These are phyloP conservation scores for Poecilia picta DNA, from an alignment of 2,797 vertebrate genomes.

Conservation along the genomic window DNA sequence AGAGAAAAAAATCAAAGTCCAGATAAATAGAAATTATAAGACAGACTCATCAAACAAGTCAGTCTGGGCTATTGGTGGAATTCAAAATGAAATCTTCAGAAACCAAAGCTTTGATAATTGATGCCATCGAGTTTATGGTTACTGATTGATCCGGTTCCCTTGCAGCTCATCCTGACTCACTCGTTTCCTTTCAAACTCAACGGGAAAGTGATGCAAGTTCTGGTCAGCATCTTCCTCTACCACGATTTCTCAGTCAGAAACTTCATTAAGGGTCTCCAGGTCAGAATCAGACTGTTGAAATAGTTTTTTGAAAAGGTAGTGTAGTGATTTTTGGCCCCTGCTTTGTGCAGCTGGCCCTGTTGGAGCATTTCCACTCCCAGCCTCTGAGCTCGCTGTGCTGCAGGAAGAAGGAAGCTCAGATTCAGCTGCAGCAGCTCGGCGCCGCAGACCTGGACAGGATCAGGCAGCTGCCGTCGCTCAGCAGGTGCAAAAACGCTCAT, in stretches of 20 bases:
- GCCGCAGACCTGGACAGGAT: constrained; percentile 86
- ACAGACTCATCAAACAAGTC: too few species aligned
- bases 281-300: constrained; percentile 54
- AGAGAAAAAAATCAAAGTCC: too few species aligned
- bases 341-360: constrained; percentile 85
- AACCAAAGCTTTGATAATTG: too few species aligned
- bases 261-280: constrained; percentile 97
- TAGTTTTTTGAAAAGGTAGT: neutral
- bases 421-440: constrained; percentile 79
- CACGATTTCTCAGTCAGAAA: constrained; percentile 97
- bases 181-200: constrained; percentile 91
- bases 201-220: constrained; percentile 90
- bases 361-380: constrained; percentile 93
- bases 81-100: too few species aligned
- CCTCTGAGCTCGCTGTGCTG: constrained; percentile 93
- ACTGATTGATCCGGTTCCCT: constrained; percentile 13
- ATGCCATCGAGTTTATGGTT: neutral
- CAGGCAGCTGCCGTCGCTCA: constrained; percentile 90
- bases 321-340: constrained; percentile 9
- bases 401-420: constrained; percentile 76
- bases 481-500: constrained; percentile 78
- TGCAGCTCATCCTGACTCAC: constrained; percentile 88
- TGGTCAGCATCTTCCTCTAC: constrained; percentile 94
- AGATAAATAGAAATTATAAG: too few species aligned
- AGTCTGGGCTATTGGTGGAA: too few species aligned